Base-by-base conservation (phyloP, 2,888 invertebrate species). In the Himalopsyche japonica region DNA sequence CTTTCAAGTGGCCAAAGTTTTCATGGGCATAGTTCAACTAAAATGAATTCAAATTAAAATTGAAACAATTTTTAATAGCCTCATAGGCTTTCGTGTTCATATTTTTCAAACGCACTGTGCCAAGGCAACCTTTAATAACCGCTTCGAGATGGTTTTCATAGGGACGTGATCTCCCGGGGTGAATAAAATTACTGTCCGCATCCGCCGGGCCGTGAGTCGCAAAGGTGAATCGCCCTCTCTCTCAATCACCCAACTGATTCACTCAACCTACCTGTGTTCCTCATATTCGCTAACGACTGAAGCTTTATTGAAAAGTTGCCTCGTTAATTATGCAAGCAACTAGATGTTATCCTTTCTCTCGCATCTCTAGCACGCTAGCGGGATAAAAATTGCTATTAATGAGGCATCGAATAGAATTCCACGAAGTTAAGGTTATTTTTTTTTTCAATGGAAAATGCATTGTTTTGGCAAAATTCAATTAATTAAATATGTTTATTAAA, bases 221-320 rank as follows among this genome's bases (percentile, higher is more conserved):
- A 76, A 76, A 76, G 34, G 32, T 30, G 32, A 76, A 15, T 32
- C 34, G 76, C 76, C 76, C 12, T 7, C 24, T 20, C 57, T 8
- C 20, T 57, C 20, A 20, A 57, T 57, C 57, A 24, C 57, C 57
- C 8, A 0, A 15, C 20, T 57, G 57, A 57, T 57, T 57, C 57
- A 57, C 20, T 57, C 24, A 24, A n/a, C 6, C 20, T 57, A 57
- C 57, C 57, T 57, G 57, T n/a, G 57, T 57, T n/a, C 3, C 20
- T 34, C 76, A 30, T 76, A 76, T 76, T 78, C 43, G 78, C 34
- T 78, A 78, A 37, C 78, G 78, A 37, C 43, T 78, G 78, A 78
- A 76, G 43, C 78, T 24, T 78, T 78, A 78, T 78, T 78, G 78
- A 78, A 78, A 78, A 78, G 78, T 78, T 78, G n/a, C 78, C 78